These are phyloP conservation scores for Drosophila phalerata DNA, from an alignment of 2,888 invertebrate genomes.

Conservation along the genomic window DNA sequence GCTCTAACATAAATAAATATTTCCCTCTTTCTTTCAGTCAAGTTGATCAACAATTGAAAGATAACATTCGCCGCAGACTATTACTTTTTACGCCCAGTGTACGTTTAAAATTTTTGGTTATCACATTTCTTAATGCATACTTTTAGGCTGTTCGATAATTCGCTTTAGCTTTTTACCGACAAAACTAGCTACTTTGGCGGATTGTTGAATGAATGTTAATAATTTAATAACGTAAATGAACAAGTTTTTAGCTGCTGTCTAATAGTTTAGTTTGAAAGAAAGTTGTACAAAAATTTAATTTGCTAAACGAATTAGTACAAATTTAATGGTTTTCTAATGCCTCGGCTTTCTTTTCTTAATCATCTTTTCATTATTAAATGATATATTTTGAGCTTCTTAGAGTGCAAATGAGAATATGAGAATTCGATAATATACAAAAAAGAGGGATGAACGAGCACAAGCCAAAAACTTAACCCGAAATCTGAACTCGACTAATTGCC, in stretches of 20 bases:
- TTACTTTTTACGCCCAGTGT: not conserved
- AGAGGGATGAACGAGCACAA: slow-evolving; percentile 23
- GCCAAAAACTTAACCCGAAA: slow-evolving; percentile 66
- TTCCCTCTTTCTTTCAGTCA: not conserved
- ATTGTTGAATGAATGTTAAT: not conserved
- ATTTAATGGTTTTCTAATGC: slow-evolving; percentile 1
- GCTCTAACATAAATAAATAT: not conserved
- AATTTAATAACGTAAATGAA: slow-evolving; percentile 3
- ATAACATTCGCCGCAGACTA: not conserved
- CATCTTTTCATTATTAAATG: not conserved
- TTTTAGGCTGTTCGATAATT: slow-evolving; percentile 21
- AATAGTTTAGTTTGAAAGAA: not conserved
- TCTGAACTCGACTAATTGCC: slow-evolving; percentile 69
- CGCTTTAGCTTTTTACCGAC: not conserved
- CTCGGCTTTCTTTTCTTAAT: not conserved
- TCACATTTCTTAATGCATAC: slow-evolving; percentile 34
- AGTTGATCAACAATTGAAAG: not conserved
- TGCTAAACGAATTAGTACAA: not conserved
- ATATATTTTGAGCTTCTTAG: not conserved
- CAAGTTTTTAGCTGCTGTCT: not conserved
- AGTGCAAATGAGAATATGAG: not conserved
- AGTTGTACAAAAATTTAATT: not conserved
- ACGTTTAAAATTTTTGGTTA: not conserved
- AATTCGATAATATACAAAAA: slow-evolving; percentile 8
- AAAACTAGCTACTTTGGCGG: not conserved